phyloP scores from a whole-genome alignment of 1,140 invertebrate genomes.

The Sycophaga agraensis region DNA sequence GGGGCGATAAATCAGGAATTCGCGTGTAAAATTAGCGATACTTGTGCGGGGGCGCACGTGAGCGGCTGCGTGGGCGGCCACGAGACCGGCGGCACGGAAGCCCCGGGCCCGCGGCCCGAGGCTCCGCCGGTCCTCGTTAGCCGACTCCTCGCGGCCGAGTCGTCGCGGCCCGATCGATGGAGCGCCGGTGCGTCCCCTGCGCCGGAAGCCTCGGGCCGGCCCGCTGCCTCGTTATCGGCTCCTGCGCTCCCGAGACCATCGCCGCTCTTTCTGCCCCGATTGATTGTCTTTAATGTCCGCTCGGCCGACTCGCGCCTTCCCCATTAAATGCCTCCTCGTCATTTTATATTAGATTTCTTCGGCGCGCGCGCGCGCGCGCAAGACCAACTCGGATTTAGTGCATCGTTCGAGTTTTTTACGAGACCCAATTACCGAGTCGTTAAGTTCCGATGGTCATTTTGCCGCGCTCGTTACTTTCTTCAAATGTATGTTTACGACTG shows the following conservation, averaged over 20 bases:
- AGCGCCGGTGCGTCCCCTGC: too few species aligned
- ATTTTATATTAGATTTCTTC: constrained; percentile 1
- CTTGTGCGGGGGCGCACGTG: not conserved
- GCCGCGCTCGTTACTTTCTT: constrained; percentile 9
- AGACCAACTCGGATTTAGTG: constrained; percentile 12
- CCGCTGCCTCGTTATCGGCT: too few species aligned
- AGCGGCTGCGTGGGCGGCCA: not conserved
- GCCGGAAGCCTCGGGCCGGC: too few species aligned
- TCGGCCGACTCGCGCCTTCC: too few species aligned
- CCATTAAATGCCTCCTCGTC: too few species aligned
- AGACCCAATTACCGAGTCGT: constrained; percentile 10
- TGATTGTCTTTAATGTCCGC: too few species aligned
- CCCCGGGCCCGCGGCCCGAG: not conserved
- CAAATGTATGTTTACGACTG: constrained; percentile 12
- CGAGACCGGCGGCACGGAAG: not conserved
- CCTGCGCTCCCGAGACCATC: too few species aligned
- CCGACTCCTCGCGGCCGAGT: too few species aligned
- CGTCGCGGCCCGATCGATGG: too few species aligned
- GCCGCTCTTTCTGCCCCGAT: too few species aligned
- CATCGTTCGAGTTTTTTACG: constrained; percentile 15
- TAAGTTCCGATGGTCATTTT: constrained; percentile 17
- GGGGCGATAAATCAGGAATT: not conserved
- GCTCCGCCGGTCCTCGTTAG: too few species aligned
- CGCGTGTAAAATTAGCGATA: constrained; percentile 11
- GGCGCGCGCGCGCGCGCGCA: not conserved